Base-by-base conservation (phyloP, 1,140 invertebrate genomes). In the Drosophila sp. region DNA sequence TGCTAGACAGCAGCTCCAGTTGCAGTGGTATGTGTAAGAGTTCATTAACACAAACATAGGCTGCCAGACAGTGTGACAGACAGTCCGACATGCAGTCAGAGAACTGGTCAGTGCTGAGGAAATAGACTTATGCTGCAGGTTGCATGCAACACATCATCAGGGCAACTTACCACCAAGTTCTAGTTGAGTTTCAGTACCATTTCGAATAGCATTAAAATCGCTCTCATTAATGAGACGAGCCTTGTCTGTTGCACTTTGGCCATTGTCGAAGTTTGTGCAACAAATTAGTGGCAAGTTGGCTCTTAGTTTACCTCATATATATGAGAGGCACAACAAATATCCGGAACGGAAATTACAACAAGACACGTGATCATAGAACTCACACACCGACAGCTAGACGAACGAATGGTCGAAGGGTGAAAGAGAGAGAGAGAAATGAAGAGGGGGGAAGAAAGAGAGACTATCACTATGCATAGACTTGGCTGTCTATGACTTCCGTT, bases 11-110 rank as follows among this genome's bases (percentile, higher is more conserved):
- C 50, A 45, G 63, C 25, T 64, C 8, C 65, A 71, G 75, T 72
- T 78, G 78, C 56, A 65, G 56, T 51, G 62, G 38, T 71, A 59
- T 43, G 65, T 13, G 29, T 61, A 80, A 75, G 78, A 78, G 81
- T 86, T 87, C 81, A 86, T 86, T 86, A 86, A 87, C 81, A 87
- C 78, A 87, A 86, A 86, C 82, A 87, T 87, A 84, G 78, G 78
- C 78, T 80, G 75, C 64, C 80, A 83, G 76, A 79, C 78, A 32
- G 29, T 14, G 29, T 4, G 43, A 54, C 48, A 32, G 25, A 21
- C 78, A 14, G 74, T 65, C 76, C 75, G 75, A 32, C 27, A 59
- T 41, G 4, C 25, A 45, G 56, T 29, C 14, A 29, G 48, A 45
- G 25, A 59, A 14, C 34, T 21, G 57, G 40, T 34, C 40, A 70